A percentile compares a stretch with the other conserved stretches of the same genome.
Evolutionary conservation across 2,888 invertebrate genomes (phyloP).

Genomic region (Drosophila macrospina): DNA sequence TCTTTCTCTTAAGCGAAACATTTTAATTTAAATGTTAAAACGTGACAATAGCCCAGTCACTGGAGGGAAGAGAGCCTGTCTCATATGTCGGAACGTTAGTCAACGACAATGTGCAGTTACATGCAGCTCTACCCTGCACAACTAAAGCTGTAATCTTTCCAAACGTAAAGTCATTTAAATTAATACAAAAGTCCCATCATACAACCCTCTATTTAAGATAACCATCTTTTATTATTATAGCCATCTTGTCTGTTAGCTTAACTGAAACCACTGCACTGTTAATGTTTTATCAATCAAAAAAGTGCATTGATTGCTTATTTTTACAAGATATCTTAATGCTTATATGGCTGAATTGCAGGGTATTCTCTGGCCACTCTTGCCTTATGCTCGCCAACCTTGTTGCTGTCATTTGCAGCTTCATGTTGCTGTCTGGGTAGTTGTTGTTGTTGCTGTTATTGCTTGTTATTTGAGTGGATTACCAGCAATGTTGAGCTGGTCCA

Average conservation of each 20-base stretch:
- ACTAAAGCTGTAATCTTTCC: too few relatives aligned
- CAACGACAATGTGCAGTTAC: constrained; percentile 51
- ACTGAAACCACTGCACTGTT: not conserved
- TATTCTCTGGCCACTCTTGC: constrained; percentile 32
- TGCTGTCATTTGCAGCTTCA: constrained; percentile 48
- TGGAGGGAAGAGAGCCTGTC: constrained; percentile 46
- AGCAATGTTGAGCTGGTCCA: constrained; percentile 59
- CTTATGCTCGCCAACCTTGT: constrained; percentile 36
- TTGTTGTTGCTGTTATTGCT: constrained; percentile 44
- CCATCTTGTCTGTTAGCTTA: too few relatives aligned
- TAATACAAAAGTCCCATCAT: too few relatives aligned
- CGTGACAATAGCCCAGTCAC: constrained; percentile 71
- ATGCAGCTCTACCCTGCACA: constrained; percentile 3
- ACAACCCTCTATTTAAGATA: too few relatives aligned
- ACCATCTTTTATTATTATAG: too few relatives aligned
- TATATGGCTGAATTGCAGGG: constrained; percentile 42
- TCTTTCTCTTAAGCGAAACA: constrained; percentile 74
- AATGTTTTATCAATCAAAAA: not conserved
- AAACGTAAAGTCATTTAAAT: too few relatives aligned
- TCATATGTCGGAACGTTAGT: constrained; percentile 59
- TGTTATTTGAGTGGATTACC: constrained; percentile 75
- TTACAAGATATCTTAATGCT: not conserved
- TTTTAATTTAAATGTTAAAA: constrained; percentile 81
- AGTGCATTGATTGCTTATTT: not conserved
- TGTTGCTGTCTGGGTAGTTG: constrained; percentile 23